Evolutionary conservation across 2,888 invertebrate species (phyloP).

Genomic region (Stenolophus ochropezus): DNA sequence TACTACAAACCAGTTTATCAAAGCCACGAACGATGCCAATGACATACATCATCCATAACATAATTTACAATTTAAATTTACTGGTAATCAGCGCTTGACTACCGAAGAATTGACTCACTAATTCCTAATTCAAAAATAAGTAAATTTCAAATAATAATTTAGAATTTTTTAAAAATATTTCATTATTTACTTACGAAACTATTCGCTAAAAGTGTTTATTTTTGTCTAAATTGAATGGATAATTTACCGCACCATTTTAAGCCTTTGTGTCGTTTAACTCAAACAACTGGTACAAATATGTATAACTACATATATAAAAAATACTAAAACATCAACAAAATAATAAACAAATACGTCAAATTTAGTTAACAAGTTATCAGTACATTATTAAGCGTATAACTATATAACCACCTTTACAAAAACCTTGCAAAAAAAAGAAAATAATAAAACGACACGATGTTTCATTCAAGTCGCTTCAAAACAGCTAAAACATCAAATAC

Average conservation of each 20-base stretch:
- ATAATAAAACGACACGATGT: slow-evolving; percentile 22
- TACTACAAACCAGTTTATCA: slow-evolving; percentile 46
- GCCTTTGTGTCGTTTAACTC: slow-evolving; percentile 38
- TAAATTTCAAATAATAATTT: slow-evolving; percentile 30
- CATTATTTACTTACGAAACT: slow-evolving; percentile 36
- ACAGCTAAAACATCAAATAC: slow-evolving; percentile 22
- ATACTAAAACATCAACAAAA: slow-evolving; percentile 36
- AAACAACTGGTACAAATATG: slow-evolving; percentile 27
- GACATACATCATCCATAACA: slow-evolving; percentile 24
- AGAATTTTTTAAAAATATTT: slow-evolving; percentile 38
- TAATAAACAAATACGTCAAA: slow-evolving; percentile 14
- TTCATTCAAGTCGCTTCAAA: slow-evolving; percentile 30
- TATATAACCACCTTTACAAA: neutral
- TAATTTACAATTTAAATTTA: slow-evolving; percentile 22
- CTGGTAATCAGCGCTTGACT: slow-evolving; percentile 3
- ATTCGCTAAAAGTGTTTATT: slow-evolving; percentile 8
- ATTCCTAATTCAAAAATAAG: neutral
- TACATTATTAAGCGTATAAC: slow-evolving; percentile 43
- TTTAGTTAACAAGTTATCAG: slow-evolving; percentile 7
- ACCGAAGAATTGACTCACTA: neutral
- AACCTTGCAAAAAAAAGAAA: slow-evolving; percentile 14
- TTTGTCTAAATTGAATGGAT: slow-evolving; percentile 11
- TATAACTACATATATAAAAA: slow-evolving; percentile 33
- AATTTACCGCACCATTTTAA: slow-evolving; percentile 46
- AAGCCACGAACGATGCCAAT: slow-evolving; percentile 53